Evolutionary conservation across 1,140 invertebrate species (phyloP), one percentile per base, ranked within the genome.

Genomic region (Lepidurus couesii): DNA sequence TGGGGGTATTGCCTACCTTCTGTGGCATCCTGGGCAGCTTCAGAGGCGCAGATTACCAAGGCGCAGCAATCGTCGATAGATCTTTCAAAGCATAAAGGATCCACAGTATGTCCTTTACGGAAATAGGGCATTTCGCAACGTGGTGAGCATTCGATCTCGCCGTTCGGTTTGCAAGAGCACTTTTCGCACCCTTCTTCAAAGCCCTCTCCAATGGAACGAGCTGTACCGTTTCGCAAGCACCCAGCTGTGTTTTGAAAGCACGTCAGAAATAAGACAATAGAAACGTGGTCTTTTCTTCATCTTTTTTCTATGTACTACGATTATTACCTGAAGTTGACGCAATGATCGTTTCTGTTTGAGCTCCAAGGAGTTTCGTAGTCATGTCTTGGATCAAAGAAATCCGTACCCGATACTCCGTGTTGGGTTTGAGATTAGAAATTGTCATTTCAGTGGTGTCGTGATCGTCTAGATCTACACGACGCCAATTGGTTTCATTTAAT

Each of bases 141-240:
- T 73, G 83, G 80, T 7, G 78, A 78, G 76, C 84, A 85, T 44
- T 81, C 81, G 76, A 80, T 80, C 80, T 79, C 75, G 9, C 77
- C 82, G 73, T 77, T 78, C 21, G 75, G 81, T 43, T 83, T 81
- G 75, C 85, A 86, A 9, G 80, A 77, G 77, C 85, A 86, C 42
- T 77, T 79, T 44, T 85, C 83, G 79, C 85, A 86, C 1, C 84
- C 85, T 73, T 84, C 82, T 7, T 80, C 73, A 76, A 84, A 83
- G 1, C 80, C 74, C n/a, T 82, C 76, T 42, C 84, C 84, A 5
- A 82, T 65, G 26, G 80, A 80, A 76, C 84, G 84, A 8, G 79
- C 81, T 24, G 81, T 81, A 73, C 82, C 82, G 74, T 83, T 82
- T 73, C 82, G 81, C 3, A 81, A 77, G 78, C 85, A 86, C n/a